A percentile compares a stretch with the other conserved stretches of the same genome.
phyloP scores from a whole-genome alignment of 2,113 vertebrate genomes.

The Perca schrenkii region DNA sequence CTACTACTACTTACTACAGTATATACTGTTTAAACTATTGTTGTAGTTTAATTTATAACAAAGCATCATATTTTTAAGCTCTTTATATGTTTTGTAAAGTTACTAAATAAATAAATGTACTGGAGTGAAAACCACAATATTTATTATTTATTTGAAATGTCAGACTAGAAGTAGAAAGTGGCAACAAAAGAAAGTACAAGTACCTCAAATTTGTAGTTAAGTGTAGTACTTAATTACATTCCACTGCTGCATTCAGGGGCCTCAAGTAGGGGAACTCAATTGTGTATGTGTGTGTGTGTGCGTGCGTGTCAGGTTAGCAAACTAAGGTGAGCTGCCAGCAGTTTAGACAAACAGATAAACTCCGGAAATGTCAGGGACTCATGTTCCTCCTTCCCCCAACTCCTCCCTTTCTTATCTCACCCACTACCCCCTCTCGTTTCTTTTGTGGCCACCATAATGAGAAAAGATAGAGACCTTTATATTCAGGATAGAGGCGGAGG shows the following conservation, averaged over 20 bases:
- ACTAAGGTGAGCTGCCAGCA: slow-evolving; percentile 26
- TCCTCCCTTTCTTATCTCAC: background rate
- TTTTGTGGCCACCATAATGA: background rate
- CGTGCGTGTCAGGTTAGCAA: background rate
- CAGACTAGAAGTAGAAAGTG: background rate
- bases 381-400: background rate
- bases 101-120: background rate
- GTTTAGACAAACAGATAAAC: slow-evolving; percentile 53
- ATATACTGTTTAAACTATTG: background rate
- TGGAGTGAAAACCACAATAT: background rate
- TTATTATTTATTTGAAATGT: background rate
- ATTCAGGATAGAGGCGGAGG: background rate
- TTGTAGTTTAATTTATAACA: background rate
- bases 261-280: background rate
- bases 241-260: background rate
- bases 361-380: slow-evolving; percentile 33
- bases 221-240: background rate
- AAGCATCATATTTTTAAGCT: background rate
- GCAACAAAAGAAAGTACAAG: background rate
- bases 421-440: background rate
- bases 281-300: background rate
- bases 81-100: background rate
- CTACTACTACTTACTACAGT: too few species aligned
- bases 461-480: background rate
- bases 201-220: background rate